These are phyloP conservation scores for Philaethria dido DNA, from an alignment of 2,888 invertebrate species.

Conservation along the genomic window DNA sequence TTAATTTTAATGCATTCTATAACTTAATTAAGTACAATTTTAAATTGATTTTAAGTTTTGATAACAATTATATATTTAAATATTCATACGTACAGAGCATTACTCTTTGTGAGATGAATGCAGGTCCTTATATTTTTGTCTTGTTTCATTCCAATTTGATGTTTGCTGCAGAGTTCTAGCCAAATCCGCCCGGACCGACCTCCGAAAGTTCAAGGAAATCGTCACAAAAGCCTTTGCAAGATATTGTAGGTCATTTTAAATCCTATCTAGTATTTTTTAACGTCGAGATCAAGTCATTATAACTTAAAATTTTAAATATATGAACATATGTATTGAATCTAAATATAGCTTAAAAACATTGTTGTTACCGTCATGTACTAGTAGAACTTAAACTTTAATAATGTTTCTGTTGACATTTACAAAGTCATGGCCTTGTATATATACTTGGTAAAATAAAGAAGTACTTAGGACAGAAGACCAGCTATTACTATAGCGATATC, in stretches of 20 bases:
- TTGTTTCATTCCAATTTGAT: background rate
- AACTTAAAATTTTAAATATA: background rate
- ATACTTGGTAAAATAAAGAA: conserved; percentile 10
- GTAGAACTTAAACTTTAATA: conserved; percentile 20
- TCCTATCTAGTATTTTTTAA: background rate
- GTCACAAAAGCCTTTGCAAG: background rate
- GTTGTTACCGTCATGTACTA: background rate
- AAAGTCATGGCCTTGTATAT: conserved; percentile 8
- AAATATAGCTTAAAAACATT: background rate
- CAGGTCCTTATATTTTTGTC: background rate
- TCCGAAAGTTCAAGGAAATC: conserved; percentile 21
- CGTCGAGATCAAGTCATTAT: background rate
- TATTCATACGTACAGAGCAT: background rate
- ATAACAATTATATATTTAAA: conserved; percentile 21
- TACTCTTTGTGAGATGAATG: background rate
- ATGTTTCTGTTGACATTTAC: conserved; percentile 22
- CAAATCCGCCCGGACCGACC: background rate
- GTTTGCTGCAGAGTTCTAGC: background rate
- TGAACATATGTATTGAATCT: background rate
- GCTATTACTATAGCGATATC: conserved; percentile 13
- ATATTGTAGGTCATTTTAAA: background rate
- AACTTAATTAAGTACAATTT: conserved; percentile 13
- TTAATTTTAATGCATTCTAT: conserved; percentile 18
- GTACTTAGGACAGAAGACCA: conserved; percentile 4
- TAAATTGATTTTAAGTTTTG: background rate